A percentile compares a stretch with the other conserved stretches of the same genome.
Conservation (phyloP, 1,140 invertebrate genomes). For the Eurosta solidaginis region DNA sequence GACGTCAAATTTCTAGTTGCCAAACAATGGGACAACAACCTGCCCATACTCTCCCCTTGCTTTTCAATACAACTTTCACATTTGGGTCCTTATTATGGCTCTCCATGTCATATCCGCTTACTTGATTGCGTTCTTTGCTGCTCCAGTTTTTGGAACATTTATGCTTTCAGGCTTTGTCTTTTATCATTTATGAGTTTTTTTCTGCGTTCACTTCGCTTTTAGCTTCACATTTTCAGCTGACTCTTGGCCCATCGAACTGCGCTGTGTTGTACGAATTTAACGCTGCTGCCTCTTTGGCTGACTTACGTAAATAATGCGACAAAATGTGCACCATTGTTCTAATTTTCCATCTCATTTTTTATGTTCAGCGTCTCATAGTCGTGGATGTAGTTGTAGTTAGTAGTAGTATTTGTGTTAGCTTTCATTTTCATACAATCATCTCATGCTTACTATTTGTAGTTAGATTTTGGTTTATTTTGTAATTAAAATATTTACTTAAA, state of each 20-base stretch:
- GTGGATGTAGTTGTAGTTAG: not conserved
- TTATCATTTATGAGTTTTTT: not conserved
- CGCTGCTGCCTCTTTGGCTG: not conserved
- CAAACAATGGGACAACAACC: not conserved
- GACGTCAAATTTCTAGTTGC: not conserved
- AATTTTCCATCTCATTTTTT: not conserved
- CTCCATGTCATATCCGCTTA: not conserved
- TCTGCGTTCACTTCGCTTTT: not conserved
- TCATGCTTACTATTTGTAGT: too few relatives aligned
- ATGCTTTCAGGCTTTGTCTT: not conserved
- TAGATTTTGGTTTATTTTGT: too few relatives aligned
- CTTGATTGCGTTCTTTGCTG: slow-evolving; percentile 3
- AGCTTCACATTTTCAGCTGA: not conserved
- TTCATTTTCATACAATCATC: not conserved
- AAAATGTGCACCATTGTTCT: not conserved
- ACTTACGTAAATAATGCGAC: not conserved
- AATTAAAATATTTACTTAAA: too few relatives aligned
- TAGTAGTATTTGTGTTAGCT: not conserved
- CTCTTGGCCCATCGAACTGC: not conserved
- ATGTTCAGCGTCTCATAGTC: not conserved
- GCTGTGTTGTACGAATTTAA: not conserved
- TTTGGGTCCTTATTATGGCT: not conserved
- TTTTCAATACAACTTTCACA: not conserved
- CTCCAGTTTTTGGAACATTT: not conserved
- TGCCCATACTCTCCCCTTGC: not conserved